Evolutionary conservation across 2,797 vertebrate genomes (phyloP).

Genomic region (Varecia variegata): DNA sequence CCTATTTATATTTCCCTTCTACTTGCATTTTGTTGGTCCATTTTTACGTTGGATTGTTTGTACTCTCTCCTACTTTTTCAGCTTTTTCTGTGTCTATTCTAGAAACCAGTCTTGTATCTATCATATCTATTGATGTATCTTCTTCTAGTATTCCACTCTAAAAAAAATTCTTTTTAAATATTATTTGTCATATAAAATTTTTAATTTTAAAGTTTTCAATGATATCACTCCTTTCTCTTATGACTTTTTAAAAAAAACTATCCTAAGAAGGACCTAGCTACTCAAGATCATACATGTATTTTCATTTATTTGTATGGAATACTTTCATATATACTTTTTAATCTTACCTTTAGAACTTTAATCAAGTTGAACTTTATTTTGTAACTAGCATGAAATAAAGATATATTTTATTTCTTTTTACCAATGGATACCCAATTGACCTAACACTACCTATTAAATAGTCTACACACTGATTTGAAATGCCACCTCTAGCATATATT

Average conservation of each 20-base stretch:
- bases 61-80: neutral
- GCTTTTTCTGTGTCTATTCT: neutral
- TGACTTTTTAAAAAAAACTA: neutral
- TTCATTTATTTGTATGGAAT: conserved; percentile 3
- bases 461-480: neutral
- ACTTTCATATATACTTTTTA: neutral
- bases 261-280: neutral
- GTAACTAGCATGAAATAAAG: neutral
- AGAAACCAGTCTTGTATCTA: conserved; percentile 2
- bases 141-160: neutral
- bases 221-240: neutral
- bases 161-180: neutral
- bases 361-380: neutral
- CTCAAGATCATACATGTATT: neutral
- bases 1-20: neutral
- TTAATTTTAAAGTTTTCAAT: neutral
- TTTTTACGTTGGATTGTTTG: neutral
- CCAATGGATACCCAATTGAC: neutral
- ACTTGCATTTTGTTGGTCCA: neutral
- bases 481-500: neutral
- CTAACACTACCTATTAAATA: neutral
- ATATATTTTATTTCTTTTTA: neutral
- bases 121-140: neutral
- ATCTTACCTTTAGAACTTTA: neutral
- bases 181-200: conserved; percentile 5